phyloP scores from a whole-genome alignment of 2,113 vertebrate species.

The Hippocampus abdominalis region DNA sequence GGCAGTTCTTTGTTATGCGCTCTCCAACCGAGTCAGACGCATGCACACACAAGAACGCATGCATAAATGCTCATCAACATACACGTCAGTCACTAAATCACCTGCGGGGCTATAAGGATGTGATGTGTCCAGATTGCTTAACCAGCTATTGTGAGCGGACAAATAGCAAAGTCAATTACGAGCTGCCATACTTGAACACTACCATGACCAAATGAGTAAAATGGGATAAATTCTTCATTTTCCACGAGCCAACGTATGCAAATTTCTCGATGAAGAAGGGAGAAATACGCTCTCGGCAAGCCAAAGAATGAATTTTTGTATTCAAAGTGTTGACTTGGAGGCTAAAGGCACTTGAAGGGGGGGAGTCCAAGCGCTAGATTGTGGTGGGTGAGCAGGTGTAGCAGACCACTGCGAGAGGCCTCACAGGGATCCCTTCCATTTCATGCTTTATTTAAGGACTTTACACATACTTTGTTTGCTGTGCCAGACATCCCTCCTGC shows the following conservation, averaged over 20 bases:
- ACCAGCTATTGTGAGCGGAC: slow-evolving; percentile 50
- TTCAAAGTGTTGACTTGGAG: slow-evolving; percentile 63
- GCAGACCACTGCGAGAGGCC: slow-evolving; percentile 37
- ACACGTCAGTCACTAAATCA: slow-evolving; percentile 55
- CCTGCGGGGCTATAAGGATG: slow-evolving; percentile 47
- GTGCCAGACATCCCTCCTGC: slow-evolving; percentile 69
- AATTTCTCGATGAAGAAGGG: slow-evolving; percentile 56
- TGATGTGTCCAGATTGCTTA: slow-evolving; percentile 51
- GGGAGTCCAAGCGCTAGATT: slow-evolving; percentile 45
- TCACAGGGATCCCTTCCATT: slow-evolving; percentile 62
- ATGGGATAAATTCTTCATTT: slow-evolving; percentile 47
- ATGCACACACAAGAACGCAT: slow-evolving; percentile 8
- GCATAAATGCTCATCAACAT: slow-evolving; percentile 37
- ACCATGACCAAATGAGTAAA: slow-evolving; percentile 65
- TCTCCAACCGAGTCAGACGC: no score
- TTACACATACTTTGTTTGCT: slow-evolving; percentile 69
- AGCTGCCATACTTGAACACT: slow-evolving; percentile 48
- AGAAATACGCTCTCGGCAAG: slow-evolving; percentile 45
- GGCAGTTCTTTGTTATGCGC: neutral
- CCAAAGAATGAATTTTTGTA: slow-evolving; percentile 57
- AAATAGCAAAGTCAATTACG: slow-evolving; percentile 56
- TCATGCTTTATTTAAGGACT: slow-evolving; percentile 72
- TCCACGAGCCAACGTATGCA: slow-evolving; percentile 61
- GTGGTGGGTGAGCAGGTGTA: slow-evolving; percentile 61
- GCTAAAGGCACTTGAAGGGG: slow-evolving; percentile 46